These are phyloP conservation scores for Eucidaris tribuloides DNA, from an alignment of 35 echinoderm and acorn worm genomes.

Conservation along the genomic window DNA sequence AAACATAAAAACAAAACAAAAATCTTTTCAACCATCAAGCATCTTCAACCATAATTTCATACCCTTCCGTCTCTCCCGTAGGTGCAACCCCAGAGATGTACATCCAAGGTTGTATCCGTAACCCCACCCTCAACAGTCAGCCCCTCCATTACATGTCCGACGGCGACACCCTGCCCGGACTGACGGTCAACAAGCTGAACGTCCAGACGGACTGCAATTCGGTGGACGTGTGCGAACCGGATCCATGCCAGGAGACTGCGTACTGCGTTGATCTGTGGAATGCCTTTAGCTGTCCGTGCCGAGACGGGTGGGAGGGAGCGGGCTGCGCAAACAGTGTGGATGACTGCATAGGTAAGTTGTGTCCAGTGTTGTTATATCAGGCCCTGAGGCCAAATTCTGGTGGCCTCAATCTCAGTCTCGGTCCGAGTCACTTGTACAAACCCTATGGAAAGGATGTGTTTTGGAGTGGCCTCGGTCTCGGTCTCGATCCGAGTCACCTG, in stretches of 20 bases:
- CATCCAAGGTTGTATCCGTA: constrained; percentile 75
- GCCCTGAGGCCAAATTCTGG: too few species aligned
- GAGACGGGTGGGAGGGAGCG: constrained; percentile 87
- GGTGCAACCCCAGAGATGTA: constrained; percentile 24
- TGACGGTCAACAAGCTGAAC: constrained; percentile 47
- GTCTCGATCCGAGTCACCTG: too few species aligned
- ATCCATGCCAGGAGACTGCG: constrained; percentile 77
- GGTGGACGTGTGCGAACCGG: constrained; percentile 58
- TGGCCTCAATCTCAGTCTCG: too few species aligned
- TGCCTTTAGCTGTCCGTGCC: constrained; percentile 54
- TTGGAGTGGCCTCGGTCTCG: too few species aligned
- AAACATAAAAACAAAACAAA: too few species aligned
- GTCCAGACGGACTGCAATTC: constrained; percentile 57
- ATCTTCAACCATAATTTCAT: too few species aligned
- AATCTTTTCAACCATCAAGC: too few species aligned
- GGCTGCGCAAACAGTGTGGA: constrained; percentile 67
- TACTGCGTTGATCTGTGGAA: constrained; percentile 90
- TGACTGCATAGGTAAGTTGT: constrained; percentile 95
- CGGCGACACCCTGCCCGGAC: constrained; percentile 24
- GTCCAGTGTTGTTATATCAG: too few species aligned
- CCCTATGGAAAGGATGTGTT: too few species aligned
- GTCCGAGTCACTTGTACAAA: too few species aligned
- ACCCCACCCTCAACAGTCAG: constrained; percentile 64
- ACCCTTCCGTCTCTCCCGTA: too few species aligned
- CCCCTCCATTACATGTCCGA: constrained; percentile 66